phyloP scores from a whole-genome alignment of 2,113 vertebrate species.

The human region GRCh38 chr12:77830501-77831000 shows the following conservation, averaged over 20 bases:
- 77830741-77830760: constrained; percentile 89
- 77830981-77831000: constrained; percentile 70
- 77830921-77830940: constrained; percentile 82
- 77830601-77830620: constrained; percentile 46
- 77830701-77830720: constrained; percentile 83
- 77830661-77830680: constrained; percentile 85
- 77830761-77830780: constrained; percentile 90
- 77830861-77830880: constrained; percentile 82
- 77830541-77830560: background rate
- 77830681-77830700: constrained; percentile 75
- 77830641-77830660: constrained; percentile 57
- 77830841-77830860: constrained; percentile 59
- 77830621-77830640: constrained; percentile 74
- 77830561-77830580: background rate
- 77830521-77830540: background rate
- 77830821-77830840: constrained; percentile 20
- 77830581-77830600: constrained; percentile 64
- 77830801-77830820: constrained; percentile 84
- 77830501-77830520: background rate
- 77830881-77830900: constrained; percentile 87
- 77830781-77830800: constrained; percentile 90
- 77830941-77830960: constrained; percentile 88
- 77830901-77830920: constrained; percentile 86
- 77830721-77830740: constrained; percentile 89
- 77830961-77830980: constrained; percentile 68